Evolutionary conservation across 2,888 invertebrate genomes (phyloP).

Genomic region (Zaprionus obscuricornis): DNA sequence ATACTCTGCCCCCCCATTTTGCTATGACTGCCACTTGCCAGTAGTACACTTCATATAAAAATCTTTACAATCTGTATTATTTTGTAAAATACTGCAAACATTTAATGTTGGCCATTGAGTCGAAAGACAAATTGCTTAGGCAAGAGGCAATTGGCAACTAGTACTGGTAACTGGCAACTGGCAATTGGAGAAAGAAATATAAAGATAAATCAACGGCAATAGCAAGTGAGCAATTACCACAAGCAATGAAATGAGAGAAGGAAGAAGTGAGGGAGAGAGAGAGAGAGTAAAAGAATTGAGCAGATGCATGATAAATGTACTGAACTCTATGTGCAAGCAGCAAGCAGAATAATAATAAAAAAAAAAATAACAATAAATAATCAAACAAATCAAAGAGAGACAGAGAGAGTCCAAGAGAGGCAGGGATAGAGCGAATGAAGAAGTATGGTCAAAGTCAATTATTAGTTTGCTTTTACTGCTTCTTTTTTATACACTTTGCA

Average conservation of each 20-base stretch:
- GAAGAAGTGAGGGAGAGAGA: background rate
- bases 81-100: constrained; percentile 32
- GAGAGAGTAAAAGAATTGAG: too few species aligned
- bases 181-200: constrained; percentile 26
- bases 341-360: too few species aligned
- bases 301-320: constrained; percentile 47
- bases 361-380: constrained; percentile 45
- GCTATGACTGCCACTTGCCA: constrained; percentile 13
- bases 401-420: background rate
- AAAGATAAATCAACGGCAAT: constrained; percentile 39
- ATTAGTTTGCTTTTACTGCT: too few species aligned
- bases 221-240: constrained; percentile 28
- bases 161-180: constrained; percentile 27
- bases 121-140: constrained; percentile 51
- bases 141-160: constrained; percentile 33
- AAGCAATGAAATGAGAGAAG: constrained; percentile 11
- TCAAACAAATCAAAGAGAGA: constrained; percentile 14
- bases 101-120: constrained; percentile 36
- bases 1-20: constrained; percentile 21
- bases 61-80: constrained; percentile 18
- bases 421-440: background rate
- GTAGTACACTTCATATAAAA: constrained; percentile 24
- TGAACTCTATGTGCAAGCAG: constrained; percentile 16
- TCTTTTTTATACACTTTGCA: too few species aligned
- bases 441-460: constrained; percentile 40